Conservation (phyloP, 1,140 invertebrate genomes). For the Calephelis virginiensis region DNA sequence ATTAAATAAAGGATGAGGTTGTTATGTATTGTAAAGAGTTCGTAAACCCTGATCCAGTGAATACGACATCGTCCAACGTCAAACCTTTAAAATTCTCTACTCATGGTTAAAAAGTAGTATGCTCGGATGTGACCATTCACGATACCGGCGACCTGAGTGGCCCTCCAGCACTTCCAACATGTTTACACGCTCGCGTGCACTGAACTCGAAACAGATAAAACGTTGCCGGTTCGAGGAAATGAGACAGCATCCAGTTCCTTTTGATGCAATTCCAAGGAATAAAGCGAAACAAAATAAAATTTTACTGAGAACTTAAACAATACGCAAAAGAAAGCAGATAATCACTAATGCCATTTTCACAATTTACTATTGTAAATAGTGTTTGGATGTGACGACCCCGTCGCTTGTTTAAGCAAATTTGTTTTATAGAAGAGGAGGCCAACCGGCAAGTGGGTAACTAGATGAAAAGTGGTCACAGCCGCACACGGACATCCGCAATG, state of each 20-base stretch:
- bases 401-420: too few species aligned
- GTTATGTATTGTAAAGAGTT: too few species aligned
- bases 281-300: constrained; percentile 3
- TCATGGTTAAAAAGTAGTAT: neutral
- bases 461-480: too few species aligned
- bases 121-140: constrained; percentile 30
- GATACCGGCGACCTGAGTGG: constrained; percentile 30
- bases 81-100: too few species aligned
- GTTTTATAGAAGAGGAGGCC: too few species aligned
- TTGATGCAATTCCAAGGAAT: constrained; percentile 7
- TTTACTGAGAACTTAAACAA: neutral
- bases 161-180: constrained; percentile 16
- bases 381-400: too few species aligned
- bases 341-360: neutral
- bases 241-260: neutral
- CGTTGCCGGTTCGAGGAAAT: constrained; percentile 24
- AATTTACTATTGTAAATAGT: neutral
- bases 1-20: too few species aligned
- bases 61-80: too few species aligned
- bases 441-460: too few species aligned
- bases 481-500: too few species aligned
- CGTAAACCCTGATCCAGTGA: too few species aligned
- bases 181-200: constrained; percentile 25
- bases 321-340: neutral
- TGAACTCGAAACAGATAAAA: constrained; percentile 25